Evolutionary conservation across 2,113 vertebrate species (phyloP).

Genomic region (Corynorhinus townsendii): DNA sequence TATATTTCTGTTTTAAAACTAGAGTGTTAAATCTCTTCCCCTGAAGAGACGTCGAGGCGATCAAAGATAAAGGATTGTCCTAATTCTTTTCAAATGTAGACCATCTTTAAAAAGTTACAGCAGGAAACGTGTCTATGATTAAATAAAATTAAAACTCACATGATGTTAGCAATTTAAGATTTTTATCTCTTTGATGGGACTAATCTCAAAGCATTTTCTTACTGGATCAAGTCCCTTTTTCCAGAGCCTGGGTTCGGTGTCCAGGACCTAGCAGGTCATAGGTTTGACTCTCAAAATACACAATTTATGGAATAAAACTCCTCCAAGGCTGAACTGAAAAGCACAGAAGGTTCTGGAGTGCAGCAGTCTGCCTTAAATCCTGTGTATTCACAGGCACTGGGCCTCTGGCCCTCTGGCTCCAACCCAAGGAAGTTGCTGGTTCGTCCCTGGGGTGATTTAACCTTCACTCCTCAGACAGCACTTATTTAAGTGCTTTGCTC

Average conservation of each 20-base stretch:
- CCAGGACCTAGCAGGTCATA: constrained; percentile 1
- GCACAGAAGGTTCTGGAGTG: constrained; percentile 41
- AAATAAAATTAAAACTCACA: constrained; percentile 51
- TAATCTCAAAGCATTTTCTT: constrained; percentile 45
- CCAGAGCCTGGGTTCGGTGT: background rate
- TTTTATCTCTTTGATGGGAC: constrained; percentile 39
- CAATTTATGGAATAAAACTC: constrained; percentile 39
- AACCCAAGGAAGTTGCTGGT: constrained; percentile 57
- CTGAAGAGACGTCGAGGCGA: constrained; percentile 51
- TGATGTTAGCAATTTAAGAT: constrained; percentile 3
- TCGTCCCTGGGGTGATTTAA: constrained; percentile 56
- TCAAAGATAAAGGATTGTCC: constrained; percentile 65
- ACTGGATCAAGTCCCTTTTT: constrained; percentile 14
- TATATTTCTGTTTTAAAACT: constrained; percentile 66
- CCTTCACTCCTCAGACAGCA: constrained; percentile 47
- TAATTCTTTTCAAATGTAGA: constrained; percentile 71
- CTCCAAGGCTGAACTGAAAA: constrained; percentile 23
- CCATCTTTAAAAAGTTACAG: constrained; percentile 55
- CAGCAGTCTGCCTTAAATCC: constrained; percentile 51
- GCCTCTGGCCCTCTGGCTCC: constrained; percentile 63
- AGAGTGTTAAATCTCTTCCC: constrained; percentile 56
- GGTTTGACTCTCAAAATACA: background rate
- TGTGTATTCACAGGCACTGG: constrained; percentile 55
- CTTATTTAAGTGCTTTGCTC: constrained; percentile 41
- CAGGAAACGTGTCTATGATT: constrained; percentile 9